Percentiles rank a stretch among this genome's conserved stretches.
Conservation (phyloP, 1,140 invertebrate species). For the Hetaerina americana region DNA sequence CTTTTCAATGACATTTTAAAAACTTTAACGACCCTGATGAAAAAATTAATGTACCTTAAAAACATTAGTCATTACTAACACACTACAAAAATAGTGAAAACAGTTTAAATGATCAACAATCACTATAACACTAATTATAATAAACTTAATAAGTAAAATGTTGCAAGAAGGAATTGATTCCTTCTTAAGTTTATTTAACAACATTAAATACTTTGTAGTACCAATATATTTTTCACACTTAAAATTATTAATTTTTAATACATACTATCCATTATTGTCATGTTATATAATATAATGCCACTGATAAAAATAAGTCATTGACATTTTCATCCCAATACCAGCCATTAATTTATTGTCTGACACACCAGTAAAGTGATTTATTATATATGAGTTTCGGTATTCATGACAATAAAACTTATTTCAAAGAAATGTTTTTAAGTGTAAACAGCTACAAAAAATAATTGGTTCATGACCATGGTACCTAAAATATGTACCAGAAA, state of each 20-base stretch:
- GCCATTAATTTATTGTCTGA: background rate
- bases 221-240: background rate
- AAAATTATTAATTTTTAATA: constrained; percentile 1
- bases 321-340: background rate
- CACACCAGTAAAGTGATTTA: background rate
- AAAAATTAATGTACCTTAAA: background rate
- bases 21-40: background rate
- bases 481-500: background rate
- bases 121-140: background rate
- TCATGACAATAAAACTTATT: background rate
- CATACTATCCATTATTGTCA: background rate
- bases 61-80: background rate
- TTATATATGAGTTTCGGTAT: background rate
- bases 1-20: background rate
- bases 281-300: background rate
- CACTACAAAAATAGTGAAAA: background rate
- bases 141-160: background rate
- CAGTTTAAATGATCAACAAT: background rate
- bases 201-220: background rate
- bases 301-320: background rate
- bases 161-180: background rate
- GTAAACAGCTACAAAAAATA: background rate
- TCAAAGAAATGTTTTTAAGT: background rate
- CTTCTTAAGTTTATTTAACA: background rate
- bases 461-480: background rate